A percentile compares a stretch with the other conserved stretches of the same genome.
These are phyloP conservation scores for Sternotherus odoratus DNA, from an alignment of 2,797 vertebrate species.

Conservation along the genomic window DNA sequence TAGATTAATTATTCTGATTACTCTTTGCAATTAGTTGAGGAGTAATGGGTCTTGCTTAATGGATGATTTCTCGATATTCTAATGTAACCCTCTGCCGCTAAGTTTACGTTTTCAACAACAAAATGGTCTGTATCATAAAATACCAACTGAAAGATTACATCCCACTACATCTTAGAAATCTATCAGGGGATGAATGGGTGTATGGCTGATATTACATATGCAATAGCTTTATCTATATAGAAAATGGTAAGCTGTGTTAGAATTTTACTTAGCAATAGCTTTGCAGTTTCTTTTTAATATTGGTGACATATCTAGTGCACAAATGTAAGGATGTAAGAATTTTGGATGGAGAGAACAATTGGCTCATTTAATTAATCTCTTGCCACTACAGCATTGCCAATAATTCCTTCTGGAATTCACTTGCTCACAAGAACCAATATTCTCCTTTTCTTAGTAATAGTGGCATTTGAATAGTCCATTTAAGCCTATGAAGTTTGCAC, in stretches of 20 bases:
- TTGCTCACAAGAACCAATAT: neutral
- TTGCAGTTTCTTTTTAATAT: slow-evolving; percentile 2
- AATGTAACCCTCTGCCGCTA: slow-evolving; percentile 26
- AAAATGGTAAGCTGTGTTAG: neutral
- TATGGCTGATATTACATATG: neutral
- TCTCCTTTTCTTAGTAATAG: neutral
- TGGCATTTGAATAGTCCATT: neutral
- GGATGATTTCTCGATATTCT: slow-evolving; percentile 55
- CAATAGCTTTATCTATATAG: neutral
- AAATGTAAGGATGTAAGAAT: neutral
- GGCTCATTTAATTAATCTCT: neutral
- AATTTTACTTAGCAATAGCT: neutral
- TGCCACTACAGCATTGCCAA: neutral
- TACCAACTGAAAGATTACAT: neutral
- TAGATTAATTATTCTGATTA: slow-evolving; percentile 62
- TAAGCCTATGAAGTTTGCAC: neutral
- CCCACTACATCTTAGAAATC: neutral
- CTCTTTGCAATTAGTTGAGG: slow-evolving; percentile 49
- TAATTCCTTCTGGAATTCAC: neutral
- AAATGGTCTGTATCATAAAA: neutral
- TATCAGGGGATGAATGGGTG: neutral
- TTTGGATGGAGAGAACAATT: slow-evolving; percentile 16
- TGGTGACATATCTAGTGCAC: neutral
- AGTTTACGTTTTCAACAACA: neutral
- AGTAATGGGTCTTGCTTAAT: slow-evolving; percentile 57